phyloP scores from a whole-genome alignment of 2,797 vertebrate genomes.

The Typhlichthys eigenmanni region DNA sequence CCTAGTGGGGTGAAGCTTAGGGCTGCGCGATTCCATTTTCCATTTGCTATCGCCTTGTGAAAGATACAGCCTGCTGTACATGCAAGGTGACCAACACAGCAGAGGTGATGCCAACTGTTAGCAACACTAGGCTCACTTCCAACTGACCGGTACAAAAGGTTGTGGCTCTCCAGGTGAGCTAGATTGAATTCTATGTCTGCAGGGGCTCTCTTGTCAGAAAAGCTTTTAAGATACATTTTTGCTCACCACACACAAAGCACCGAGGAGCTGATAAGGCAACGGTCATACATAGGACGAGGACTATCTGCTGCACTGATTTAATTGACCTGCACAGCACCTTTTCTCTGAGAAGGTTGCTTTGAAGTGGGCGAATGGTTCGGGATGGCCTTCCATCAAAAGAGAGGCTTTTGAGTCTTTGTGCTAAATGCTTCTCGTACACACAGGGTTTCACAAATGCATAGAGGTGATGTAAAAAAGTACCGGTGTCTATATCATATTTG shows the following conservation, averaged over 20 bases:
- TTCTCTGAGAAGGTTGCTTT: constrained; percentile 10
- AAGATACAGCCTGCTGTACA: constrained; percentile 45
- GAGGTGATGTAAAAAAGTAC: neutral
- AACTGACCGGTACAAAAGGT: constrained; percentile 22
- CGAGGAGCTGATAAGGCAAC: constrained; percentile 7
- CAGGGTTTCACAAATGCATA: too few species aligned
- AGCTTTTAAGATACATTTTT: constrained; percentile 41
- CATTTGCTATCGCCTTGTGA: constrained; percentile 38
- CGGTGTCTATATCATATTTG: constrained; percentile 17
- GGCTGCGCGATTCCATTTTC: constrained; percentile 52
- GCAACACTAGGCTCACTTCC: constrained; percentile 17
- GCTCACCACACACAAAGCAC: constrained; percentile 24
- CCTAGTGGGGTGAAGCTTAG: constrained; percentile 68
- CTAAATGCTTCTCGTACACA: too few species aligned
- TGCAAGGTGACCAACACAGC: constrained; percentile 8
- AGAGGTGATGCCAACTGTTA: constrained; percentile 9
- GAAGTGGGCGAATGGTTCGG: constrained; percentile 12
- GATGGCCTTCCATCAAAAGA: neutral
- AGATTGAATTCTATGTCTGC: constrained; percentile 33
- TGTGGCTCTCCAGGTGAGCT: constrained; percentile 32
- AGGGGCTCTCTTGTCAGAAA: constrained; percentile 32
- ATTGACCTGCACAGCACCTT: constrained; percentile 8
- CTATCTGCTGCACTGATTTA: constrained; percentile 33
- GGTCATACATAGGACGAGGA: constrained; percentile 22
- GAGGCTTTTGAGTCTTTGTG: neutral